These are phyloP conservation scores for Bryconaethiops microstoma DNA, from an alignment of 2,797 vertebrate genomes.

Conservation along the genomic window DNA sequence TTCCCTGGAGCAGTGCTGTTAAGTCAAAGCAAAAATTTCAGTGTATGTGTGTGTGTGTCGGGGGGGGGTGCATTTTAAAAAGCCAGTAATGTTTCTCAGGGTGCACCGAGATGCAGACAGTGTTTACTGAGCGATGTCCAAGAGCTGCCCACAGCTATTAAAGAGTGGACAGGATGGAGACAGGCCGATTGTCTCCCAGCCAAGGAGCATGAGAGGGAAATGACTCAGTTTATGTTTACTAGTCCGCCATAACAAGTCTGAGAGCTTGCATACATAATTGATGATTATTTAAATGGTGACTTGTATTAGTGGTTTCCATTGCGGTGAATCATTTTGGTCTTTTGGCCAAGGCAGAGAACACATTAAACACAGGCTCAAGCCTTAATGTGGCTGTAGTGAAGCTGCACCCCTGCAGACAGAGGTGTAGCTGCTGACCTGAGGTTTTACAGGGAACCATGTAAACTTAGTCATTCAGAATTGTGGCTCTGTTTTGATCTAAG, in stretches of 20 bases:
- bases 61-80: conserved; percentile 34
- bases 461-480: neutral
- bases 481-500: neutral
- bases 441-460: neutral
- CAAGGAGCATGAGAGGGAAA: conserved; percentile 55
- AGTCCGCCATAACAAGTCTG: conserved; percentile 70
- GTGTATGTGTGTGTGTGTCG: neutral
- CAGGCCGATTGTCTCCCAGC: conserved; percentile 58
- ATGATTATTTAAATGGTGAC: conserved; percentile 76
- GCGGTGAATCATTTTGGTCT: conserved; percentile 67
- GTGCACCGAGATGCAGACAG: conserved; percentile 37
- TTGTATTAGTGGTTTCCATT: conserved; percentile 73
- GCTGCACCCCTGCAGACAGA: neutral
- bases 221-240: conserved; percentile 70
- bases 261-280: conserved; percentile 70
- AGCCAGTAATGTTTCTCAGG: conserved; percentile 37
- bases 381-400: neutral
- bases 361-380: conserved; percentile 38
- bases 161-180: conserved; percentile 66
- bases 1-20: conserved; percentile 24
- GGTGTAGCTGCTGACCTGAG: conserved; percentile 2
- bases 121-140: conserved; percentile 51
- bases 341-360: conserved; percentile 61
- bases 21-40: conserved; percentile 44
- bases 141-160: conserved; percentile 50